Evolutionary conservation across 2,113 vertebrate genomes (phyloP).

Genomic region (Perca schrenkii): DNA sequence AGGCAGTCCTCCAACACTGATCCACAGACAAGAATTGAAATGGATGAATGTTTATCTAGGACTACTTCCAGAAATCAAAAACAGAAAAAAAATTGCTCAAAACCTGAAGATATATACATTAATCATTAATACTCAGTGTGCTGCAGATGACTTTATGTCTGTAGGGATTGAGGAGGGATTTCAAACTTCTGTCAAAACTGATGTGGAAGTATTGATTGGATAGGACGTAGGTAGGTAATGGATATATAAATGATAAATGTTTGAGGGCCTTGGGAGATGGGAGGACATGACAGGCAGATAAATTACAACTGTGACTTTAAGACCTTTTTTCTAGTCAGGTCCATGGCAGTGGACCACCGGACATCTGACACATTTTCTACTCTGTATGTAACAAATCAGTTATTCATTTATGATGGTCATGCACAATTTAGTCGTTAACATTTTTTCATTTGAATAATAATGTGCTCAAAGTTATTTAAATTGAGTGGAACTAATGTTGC

Average conservation of each 20-base stretch:
- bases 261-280: background rate
- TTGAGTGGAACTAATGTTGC: slow-evolving; percentile 26
- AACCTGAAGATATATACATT: background rate
- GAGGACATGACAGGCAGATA: slow-evolving; percentile 23
- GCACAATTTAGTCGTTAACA: slow-evolving; percentile 18
- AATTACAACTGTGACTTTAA: background rate
- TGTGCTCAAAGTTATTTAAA: background rate
- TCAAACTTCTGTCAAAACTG: slow-evolving; percentile 34
- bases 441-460: slow-evolving; percentile 7
- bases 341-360: background rate
- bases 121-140: slow-evolving; percentile 16
- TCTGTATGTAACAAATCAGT: background rate
- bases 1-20: background rate
- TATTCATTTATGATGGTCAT: background rate
- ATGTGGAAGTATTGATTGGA: slow-evolving; percentile 45
- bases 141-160: slow-evolving; percentile 4
- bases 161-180: slow-evolving; percentile 17
- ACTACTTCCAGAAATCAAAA: background rate
- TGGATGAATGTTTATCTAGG: background rate
- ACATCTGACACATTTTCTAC: background rate
- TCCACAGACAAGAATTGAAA: background rate
- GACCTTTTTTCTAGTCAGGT: background rate
- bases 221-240: slow-evolving; percentile 10
- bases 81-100: background rate
- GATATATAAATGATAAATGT: slow-evolving; percentile 50